These are phyloP conservation scores for Echinops telfairi DNA, from an alignment of 2,113 vertebrate genomes.

Conservation along the genomic window DNA sequence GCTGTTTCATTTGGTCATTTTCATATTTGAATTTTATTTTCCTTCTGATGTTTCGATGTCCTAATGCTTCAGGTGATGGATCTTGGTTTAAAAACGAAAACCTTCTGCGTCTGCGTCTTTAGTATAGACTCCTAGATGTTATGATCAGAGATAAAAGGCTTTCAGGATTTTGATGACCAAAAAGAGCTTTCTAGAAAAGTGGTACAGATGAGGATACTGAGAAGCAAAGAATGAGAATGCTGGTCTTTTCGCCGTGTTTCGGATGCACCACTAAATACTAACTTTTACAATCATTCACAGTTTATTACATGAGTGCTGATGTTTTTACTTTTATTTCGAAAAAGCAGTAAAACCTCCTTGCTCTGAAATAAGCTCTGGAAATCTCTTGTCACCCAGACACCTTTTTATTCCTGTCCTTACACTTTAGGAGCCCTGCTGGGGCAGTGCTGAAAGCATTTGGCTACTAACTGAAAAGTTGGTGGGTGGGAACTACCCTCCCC, in stretches of 20 bases:
- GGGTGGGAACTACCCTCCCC: not conserved
- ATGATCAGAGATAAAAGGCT: not conserved
- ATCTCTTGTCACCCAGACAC: no score
- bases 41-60: conserved; percentile 9
- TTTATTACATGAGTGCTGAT: not conserved
- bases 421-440: not conserved
- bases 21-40: not conserved
- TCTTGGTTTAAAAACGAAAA: not conserved
- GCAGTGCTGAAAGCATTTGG: no score
- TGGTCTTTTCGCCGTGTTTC: not conserved
- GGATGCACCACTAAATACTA: conserved; percentile 1
- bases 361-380: no score
- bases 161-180: conserved; percentile 11
- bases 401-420: conserved; percentile 10
- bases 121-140: conserved; percentile 30
- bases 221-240: not conserved
- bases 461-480: not conserved
- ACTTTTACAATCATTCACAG: conserved; percentile 32
- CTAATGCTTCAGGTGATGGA: conserved; percentile 26
- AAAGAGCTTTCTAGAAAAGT: conserved; percentile 15
- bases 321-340: no score
- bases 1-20: conserved; percentile 45
- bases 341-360: no score
- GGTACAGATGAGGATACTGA: not conserved
- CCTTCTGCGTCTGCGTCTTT: not conserved